These are phyloP conservation scores for Caligus rogercresseyi DNA, from an alignment of 1,140 invertebrate genomes.

Conservation along the genomic window DNA sequence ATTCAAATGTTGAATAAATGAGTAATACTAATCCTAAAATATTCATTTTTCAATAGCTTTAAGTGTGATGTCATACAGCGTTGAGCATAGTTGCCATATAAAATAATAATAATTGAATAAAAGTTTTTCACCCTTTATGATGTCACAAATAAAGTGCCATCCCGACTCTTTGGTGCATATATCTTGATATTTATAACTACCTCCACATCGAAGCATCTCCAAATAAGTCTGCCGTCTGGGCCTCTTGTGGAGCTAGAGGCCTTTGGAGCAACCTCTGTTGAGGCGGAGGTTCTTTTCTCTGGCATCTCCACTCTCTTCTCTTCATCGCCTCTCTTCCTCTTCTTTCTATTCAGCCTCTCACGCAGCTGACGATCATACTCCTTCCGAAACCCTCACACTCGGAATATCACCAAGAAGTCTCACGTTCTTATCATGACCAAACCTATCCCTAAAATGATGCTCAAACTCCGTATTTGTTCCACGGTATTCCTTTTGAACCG, in stretches of 20 bases:
- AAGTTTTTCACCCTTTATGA: too few relatives aligned
- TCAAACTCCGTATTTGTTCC: neutral
- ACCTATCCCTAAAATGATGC: neutral
- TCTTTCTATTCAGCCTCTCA: neutral
- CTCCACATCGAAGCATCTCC: conserved; percentile 12
- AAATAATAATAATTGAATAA: too few relatives aligned
- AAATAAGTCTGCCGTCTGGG: conserved; percentile 1
- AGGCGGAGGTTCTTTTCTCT: too few relatives aligned
- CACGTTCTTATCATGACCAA: neutral
- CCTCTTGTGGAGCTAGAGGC: neutral
- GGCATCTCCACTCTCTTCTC: neutral
- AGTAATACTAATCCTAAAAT: too few relatives aligned
- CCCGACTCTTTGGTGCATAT: too few relatives aligned
- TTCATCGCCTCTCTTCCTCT: neutral
- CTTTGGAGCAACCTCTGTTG: too few relatives aligned
- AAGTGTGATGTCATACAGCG: too few relatives aligned
- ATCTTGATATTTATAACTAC: neutral
- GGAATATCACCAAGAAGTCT: neutral
- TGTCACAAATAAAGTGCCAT: too few relatives aligned
- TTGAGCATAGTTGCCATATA: too few relatives aligned
- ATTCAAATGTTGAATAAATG: too few relatives aligned
- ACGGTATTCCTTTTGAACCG: neutral
- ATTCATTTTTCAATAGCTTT: too few relatives aligned
- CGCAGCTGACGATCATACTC: neutral
- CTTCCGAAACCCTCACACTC: neutral